Base-by-base conservation (phyloP, 2,888 invertebrate genomes). In the Drosophila phalerata region DNA sequence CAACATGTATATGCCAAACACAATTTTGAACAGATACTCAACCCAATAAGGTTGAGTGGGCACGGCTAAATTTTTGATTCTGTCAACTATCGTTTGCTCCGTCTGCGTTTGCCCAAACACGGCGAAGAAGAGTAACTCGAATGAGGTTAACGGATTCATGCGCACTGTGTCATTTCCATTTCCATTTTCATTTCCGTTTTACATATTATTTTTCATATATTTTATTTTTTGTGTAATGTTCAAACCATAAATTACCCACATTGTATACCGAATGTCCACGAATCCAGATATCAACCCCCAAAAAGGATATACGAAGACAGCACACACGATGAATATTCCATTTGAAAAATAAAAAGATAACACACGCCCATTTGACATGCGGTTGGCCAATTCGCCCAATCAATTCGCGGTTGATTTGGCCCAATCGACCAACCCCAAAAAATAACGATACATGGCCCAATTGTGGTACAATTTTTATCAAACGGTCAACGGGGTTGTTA, bases 121-220 rank as follows among this genome's bases (percentile, higher is more conserved):
- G 91, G 99, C 98, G 94, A 98, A 99, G 96, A 99, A 99, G 90
- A 99, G 95, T 94, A 99, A 95, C 94, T 99, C 99, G 94, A 99
- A 98, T 83, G 98, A 98, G 93, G 96, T 95, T 91, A 97, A 94
- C 90, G 98, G 98, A 93, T 96, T 96, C 96, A 97, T 96, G 93
- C 95, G 95, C 93, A 98, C 97, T 98, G 96, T 93, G 86, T 78
- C 77, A 34, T 64, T 42, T 64, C 69, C 74, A 61, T 69, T 67
- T 65, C 56, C 77, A 34, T 64, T 42, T 64, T 69, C 74, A 61
- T 69, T 67, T 65, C 56, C 51, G 30, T 63, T 70, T 70, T 64
- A 37, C 5, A 43, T 19, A 37, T 34, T 49, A n/a, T n/a, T 19
- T 48, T 38, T 28, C 1, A 17, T 37, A 19, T n/a, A n/a, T n/a